Base-by-base conservation (phyloP, 1,140 invertebrate genomes). In the Brachionus sp. region DNA sequence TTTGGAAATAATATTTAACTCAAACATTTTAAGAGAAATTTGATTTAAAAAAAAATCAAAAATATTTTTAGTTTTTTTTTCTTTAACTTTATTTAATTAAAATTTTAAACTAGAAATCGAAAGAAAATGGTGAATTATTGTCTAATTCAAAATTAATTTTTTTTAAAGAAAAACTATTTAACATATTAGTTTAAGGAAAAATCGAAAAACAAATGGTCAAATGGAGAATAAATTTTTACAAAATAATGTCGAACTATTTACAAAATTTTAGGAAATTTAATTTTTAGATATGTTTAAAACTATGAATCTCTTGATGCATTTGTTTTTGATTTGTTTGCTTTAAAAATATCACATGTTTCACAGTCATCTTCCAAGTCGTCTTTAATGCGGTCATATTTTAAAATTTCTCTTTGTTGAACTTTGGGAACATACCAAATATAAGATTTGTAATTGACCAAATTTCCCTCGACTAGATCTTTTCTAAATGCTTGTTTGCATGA, bases 381-480 rank as follows among this genome's bases (percentile, higher is more conserved):
- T 13, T 75, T 75, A 0, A 46, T 25, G 12, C 70, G 39, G 44
- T 75, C 70, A 46, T 75, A 75, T 46, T 35, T 75, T 12, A 75
- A 46, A 25, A 75, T 44, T 33, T 75, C 42, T 23, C 3, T 46
- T 5, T 44, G 9, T 25, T 75, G 25, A 9, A 12, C 25, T 75
- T 75, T 37, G 12, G 66, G 37, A 13, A 39, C 66, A 39, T 70
- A 70, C 66, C 33, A 39, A 37, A 70, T 70, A 70, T 70, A 39
- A 1, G 70, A 75, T 75, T 46, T 75, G 5, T 23, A 29, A 46
- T 75, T 75, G 3, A 75, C 16, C 7, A 75, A 25, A 44, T 35
- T 25, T 13, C 39, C 70, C 13, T 46, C 25, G 0, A 75, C 25
- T 25, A 29, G 19, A 50, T 16, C 5, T 19, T 25, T 33, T 19